phyloP scores from a whole-genome alignment of 2,888 invertebrate species.

The Callyntrura guangdongensis region DNA sequence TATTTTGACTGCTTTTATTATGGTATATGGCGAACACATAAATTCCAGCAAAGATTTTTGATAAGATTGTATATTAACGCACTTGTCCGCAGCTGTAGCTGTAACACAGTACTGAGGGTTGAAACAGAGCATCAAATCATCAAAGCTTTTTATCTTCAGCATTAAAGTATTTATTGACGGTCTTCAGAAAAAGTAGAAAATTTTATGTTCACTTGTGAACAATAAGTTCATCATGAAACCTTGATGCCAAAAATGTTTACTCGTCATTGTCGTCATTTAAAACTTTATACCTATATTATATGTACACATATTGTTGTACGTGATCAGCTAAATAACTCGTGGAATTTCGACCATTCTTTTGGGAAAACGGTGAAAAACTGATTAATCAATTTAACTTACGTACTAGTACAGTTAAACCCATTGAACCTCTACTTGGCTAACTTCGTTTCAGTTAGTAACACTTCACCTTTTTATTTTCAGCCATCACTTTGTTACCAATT shows the following conservation, averaged over 20 bases:
- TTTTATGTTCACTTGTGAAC: conserved; percentile 47
- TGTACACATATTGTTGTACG: too few species aligned
- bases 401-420: too few species aligned
- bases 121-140: background rate
- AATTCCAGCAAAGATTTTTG: conserved; percentile 61
- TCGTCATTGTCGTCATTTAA: too few species aligned
- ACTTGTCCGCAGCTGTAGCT: background rate
- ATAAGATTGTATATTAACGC: conserved; percentile 22
- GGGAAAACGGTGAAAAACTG: too few species aligned
- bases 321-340: too few species aligned
- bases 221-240: conserved; percentile 44
- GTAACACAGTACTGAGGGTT: background rate
- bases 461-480: too few species aligned
- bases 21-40: background rate
- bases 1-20: conserved; percentile 1
- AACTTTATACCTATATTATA: too few species aligned
- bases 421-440: too few species aligned
- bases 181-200: conserved; percentile 36
- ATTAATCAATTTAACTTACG: too few species aligned
- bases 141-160: conserved; percentile 1
- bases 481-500: too few species aligned
- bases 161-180: conserved; percentile 15
- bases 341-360: too few species aligned
- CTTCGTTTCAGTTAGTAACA: too few species aligned
- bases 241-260: conserved; percentile 40